Evolutionary conservation across 2,113 vertebrate species (phyloP), one percentile per base, ranked within the genome.

Genomic region (crab-eating macaque (Macaca fascicularis)): DNA sequence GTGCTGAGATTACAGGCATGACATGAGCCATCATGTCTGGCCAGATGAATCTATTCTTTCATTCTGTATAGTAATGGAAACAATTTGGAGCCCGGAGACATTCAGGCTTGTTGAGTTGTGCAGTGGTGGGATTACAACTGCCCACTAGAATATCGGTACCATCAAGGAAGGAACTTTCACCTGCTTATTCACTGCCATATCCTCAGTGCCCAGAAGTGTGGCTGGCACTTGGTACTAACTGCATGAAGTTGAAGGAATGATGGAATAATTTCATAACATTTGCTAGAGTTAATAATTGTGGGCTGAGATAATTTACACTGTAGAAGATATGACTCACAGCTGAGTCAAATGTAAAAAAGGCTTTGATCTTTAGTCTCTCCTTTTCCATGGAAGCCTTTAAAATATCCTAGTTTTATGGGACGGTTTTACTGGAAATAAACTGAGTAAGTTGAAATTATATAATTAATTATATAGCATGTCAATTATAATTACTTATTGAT

Each of bases 391-490:
- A 14, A 22, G 40, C 19, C 84, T 95, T 96, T 90, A 85, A 96
- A 88, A 81, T 38, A 78, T 64, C 3, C 50, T 35, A 52, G 25
- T 59, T 95, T 85, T 80, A 90, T 22, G 35, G 82, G 55, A 14
- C 25, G 57, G 25, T 84, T 84, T 90, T 90, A 93, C 40, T 90
- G 64, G 76, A 96, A 92, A 82, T 74, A 88, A 84, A 83, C n/a
- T 50, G 87, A 69, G 43, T 81, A 94, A 52, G 48, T 70, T 78
- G 57, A 92, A 83, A 38, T 92, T 86, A 90, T 19, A 45, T 67
- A 59, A 98, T 95, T 93, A 96, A 96, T 94, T 95, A 70, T 84
- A 57, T 30, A 85, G 67, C 11, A 88, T 79, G 55, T 90, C 32
- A 50, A 74, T 81, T 81, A 19, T 88, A 74, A 95, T 86, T 83